These are phyloP conservation scores for Phaethornis superciliosus DNA, from an alignment of 2,113 vertebrate genomes.

Conservation along the genomic window DNA sequence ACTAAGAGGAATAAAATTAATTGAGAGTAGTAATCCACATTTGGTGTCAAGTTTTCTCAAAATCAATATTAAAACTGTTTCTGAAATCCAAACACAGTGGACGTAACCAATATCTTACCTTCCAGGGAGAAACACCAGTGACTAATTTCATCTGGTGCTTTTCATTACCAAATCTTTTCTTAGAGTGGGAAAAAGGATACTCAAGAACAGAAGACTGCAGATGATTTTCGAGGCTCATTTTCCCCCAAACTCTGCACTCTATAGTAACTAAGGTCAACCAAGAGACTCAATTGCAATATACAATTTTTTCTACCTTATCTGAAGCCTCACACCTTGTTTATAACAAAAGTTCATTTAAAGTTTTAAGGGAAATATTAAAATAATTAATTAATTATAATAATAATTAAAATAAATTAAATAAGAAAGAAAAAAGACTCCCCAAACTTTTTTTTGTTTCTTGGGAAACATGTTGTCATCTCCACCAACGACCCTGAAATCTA, in stretches of 20 bases:
- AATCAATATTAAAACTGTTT: neutral
- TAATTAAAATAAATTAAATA: no score
- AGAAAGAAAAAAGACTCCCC: neutral
- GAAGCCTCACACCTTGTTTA: neutral
- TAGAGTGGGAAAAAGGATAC: neutral
- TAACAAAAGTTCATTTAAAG: neutral
- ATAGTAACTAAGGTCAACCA: neutral
- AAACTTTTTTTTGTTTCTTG: conserved; percentile 6
- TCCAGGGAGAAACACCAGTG: neutral
- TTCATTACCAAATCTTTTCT: neutral
- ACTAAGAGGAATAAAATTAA: neutral
- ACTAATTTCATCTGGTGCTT: neutral
- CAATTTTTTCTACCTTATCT: neutral
- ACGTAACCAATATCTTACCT: neutral
- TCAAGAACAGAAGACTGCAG: neutral
- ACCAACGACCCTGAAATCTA: conserved; percentile 30
- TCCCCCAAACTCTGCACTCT: neutral
- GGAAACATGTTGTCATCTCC: conserved; percentile 22
- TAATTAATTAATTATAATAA: no score
- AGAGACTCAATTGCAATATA: neutral
- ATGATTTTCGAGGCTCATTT: neutral
- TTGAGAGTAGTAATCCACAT: neutral
- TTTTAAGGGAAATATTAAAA: neutral
- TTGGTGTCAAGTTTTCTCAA: neutral
- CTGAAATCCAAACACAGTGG: neutral